These are phyloP conservation scores for Ovis aries DNA, from an alignment of 2,113 vertebrate species.

Conservation along the genomic window DNA sequence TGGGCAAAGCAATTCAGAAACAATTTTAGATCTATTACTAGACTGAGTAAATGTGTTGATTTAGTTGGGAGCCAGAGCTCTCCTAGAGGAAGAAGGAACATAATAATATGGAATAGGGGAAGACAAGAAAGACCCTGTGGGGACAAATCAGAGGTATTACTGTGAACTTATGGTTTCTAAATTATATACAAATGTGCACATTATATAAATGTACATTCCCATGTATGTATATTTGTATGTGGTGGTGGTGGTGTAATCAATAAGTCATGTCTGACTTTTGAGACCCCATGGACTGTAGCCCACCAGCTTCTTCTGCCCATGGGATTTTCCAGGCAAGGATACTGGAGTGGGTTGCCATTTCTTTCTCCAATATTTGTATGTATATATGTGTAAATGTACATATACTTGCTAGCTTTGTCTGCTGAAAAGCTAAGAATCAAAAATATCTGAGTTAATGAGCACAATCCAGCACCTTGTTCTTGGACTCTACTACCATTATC, in stretches of 20 bases:
- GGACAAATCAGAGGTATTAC: neutral
- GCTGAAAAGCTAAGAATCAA: neutral
- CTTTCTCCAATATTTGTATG: neutral
- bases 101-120: neutral
- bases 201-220: neutral
- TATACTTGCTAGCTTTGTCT: neutral
- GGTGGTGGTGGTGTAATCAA: neutral
- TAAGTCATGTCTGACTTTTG: neutral
- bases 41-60: neutral
- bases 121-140: neutral
- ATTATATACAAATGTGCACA: neutral
- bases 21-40: neutral
- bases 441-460: neutral
- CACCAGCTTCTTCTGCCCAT: neutral
- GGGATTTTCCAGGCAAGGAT: neutral
- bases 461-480: neutral
- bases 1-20: neutral
- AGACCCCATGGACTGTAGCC: neutral
- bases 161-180: neutral
- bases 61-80: neutral
- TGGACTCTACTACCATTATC: neutral
- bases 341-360: neutral
- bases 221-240: neutral
- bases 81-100: neutral
- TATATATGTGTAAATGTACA: neutral